Evolutionary conservation across 2,113 vertebrate species (phyloP), one percentile per base, ranked within the genome.

Genomic region (Corythaixoides concolor): DNA sequence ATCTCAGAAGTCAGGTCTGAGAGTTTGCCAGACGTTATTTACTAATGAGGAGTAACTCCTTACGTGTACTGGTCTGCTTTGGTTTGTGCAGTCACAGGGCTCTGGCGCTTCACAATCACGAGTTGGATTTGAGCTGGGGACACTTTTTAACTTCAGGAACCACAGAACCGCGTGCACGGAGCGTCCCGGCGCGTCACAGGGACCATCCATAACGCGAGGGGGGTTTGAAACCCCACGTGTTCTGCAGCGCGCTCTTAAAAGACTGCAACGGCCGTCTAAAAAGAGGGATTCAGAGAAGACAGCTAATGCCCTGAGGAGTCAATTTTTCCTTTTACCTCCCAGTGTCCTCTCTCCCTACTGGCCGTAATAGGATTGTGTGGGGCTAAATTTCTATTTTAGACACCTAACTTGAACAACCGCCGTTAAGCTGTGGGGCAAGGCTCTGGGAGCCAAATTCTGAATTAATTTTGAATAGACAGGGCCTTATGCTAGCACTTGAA

Each of bases 261-360:
- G 47, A 3, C 33, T 28, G 32, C 5, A 8, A 20, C 0, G 0
- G 49, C 56, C 7, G 1, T 56, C 33, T 64, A 13, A n/a, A 26
- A 43, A 58, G 20, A 10, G 17, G 9, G 11, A 12, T 69, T 92
- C 2, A 0, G 53, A 85, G 43, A 50, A 59, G 33, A 35, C 27
- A 60, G 18, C n/a, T 35, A 8, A 10, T 18, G 26, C 52, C 52
- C 62, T 0, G 1, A 50, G 47, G 55, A 66, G 27, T 55, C 21
- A 11, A 27, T 49, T 69, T 37, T 55, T 76, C 49, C 43, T 63
- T 63, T 64, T 76, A 17, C 62, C 33, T 79, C 26, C 4, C 13
- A 14, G 22, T 6, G 69, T 55, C 37, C 12, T 84, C 39, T 74
- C 28, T 73, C 12, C 6, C 52, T 30, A 2, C 52, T 52, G 56